Base-by-base conservation (phyloP, 2,113 vertebrate species). In the Taurulus bubalis region DNA sequence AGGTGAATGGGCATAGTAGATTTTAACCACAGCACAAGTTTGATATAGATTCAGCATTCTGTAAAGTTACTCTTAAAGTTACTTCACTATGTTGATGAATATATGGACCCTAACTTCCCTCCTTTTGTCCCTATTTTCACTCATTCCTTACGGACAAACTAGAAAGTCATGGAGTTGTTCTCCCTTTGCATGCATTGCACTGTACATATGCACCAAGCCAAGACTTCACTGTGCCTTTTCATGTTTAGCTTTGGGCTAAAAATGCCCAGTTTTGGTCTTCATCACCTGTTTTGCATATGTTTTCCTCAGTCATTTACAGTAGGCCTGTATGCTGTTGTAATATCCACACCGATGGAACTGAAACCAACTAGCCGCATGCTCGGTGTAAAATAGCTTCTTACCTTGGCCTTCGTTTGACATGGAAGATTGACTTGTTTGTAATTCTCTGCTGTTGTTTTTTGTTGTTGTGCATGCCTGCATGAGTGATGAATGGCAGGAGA, bases 201-300 rank as follows among this genome's bases (percentile, higher is more conserved):
- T 85, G 87, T 90, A 60, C 42, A 67, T 77, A 79, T 71, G 82
- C 83, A 78, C 75, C 65, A 60, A 83, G 75, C 79, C 76, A 84
- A 59, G 71, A 83, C 71, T 83, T 83, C 73, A 75, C 85, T 79
- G 92, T 93, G 92, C 93, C 93, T 94, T 94, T 90, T 88, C 71
- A 65, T 85, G 78, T 71, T 18, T 47, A 78, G 63, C 76, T 79
- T 75, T 58, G 55, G 68, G 73, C 77, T 20, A 45, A 62, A 75
- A 53, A 53, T 78, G 71, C 51, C 63, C 58, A 40, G 49, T 53
- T 77, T 59, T 30, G 26, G 60, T 76, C 58, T 78, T 24, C 34
- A 42, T 28, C 68, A 15, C 18, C 51, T 71, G 30, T 6, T 16
- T 53, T 26, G 30, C 38, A 51, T 79, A 51, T 45, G 38, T 66